A percentile compares a stretch with the other conserved stretches of the same genome.
Evolutionary conservation across 2,888 invertebrate genomes (phyloP).

Genomic region (Trichogramma evanescens): DNA sequence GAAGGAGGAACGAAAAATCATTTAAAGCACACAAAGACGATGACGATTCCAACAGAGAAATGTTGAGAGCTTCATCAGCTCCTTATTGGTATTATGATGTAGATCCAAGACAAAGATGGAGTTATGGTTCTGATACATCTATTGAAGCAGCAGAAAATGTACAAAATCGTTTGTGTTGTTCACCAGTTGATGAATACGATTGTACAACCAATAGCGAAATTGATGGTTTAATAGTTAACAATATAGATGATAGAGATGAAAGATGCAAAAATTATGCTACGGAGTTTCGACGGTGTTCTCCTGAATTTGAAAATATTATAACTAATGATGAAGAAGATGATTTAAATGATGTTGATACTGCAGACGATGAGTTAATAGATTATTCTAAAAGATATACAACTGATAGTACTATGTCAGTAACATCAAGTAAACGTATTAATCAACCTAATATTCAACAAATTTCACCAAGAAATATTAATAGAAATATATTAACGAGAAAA

Average conservation of each 20-base stretch:
- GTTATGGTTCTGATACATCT: slow-evolving; percentile 22
- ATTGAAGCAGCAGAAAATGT: slow-evolving; percentile 17
- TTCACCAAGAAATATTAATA: slow-evolving; percentile 8
- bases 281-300: slow-evolving; percentile 13
- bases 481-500: slow-evolving; percentile 7
- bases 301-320: slow-evolving; percentile 12
- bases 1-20: not conserved
- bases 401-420: slow-evolving; percentile 10
- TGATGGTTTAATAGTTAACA: slow-evolving; percentile 22
- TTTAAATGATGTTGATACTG: slow-evolving; percentile 20
- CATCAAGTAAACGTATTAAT: slow-evolving; percentile 13
- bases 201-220: slow-evolving; percentile 20
- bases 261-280: slow-evolving; percentile 15
- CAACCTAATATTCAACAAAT: slow-evolving; percentile 4
- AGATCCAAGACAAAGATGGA: slow-evolving; percentile 21
- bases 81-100: slow-evolving; percentile 15
- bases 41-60: slow-evolving; percentile 7
- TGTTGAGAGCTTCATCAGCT: slow-evolving; percentile 1
- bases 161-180: slow-evolving; percentile 21
- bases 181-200: slow-evolving; percentile 23
- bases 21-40: slow-evolving; percentile 6
- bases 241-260: slow-evolving; percentile 16
- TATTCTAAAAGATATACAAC: slow-evolving; percentile 23
- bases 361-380: slow-evolving; percentile 22
- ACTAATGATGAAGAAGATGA: slow-evolving; percentile 2